Percentiles rank a stretch among this genome's conserved stretches.
Evolutionary conservation across 2,888 invertebrate genomes (phyloP).

Genomic region (Dasypogon diadema): DNA sequence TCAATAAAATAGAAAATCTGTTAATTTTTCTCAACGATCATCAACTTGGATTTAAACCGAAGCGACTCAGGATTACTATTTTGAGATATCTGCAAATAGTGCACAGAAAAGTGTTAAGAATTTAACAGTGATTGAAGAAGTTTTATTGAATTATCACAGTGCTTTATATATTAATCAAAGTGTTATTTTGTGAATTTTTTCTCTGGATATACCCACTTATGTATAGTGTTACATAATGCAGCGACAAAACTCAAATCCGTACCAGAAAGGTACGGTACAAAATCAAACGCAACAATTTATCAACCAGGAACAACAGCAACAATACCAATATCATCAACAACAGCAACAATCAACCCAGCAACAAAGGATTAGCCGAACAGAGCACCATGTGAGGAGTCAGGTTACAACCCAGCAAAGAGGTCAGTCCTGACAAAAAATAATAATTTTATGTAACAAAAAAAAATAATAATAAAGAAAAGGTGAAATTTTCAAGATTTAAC

Average conservation of each 20-base stretch:
- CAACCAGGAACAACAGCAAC: slow-evolving; percentile 70
- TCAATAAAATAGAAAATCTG: slow-evolving; percentile 44
- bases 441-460: no score
- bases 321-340: slow-evolving; percentile 68
- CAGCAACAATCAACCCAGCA: slow-evolving; percentile 71
- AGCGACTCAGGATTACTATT: slow-evolving; percentile 36
- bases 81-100: slow-evolving; percentile 36
- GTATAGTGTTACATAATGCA: slow-evolving; percentile 76
- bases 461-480: neutral
- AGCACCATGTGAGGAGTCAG: slow-evolving; percentile 84
- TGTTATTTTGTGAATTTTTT: slow-evolving; percentile 58
- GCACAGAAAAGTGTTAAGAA: slow-evolving; percentile 29
- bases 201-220: slow-evolving; percentile 62
- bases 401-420: slow-evolving; percentile 82
- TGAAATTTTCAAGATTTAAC: no score
- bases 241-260: slow-evolving; percentile 75
- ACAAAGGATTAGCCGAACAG: slow-evolving; percentile 77
- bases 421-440: slow-evolving; percentile 66
- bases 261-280: slow-evolving; percentile 69
- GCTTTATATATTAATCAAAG: slow-evolving; percentile 22
- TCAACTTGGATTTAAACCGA: slow-evolving; percentile 29
- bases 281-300: slow-evolving; percentile 70
- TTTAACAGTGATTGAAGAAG: neutral
- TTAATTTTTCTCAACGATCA: slow-evolving; percentile 39
- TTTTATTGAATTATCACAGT: neutral